Percentiles rank a stretch among this genome's conserved stretches.
Conservation (phyloP, 35 echinoderm and acorn worm genomes). For the Eucidaris tribuloides region DNA sequence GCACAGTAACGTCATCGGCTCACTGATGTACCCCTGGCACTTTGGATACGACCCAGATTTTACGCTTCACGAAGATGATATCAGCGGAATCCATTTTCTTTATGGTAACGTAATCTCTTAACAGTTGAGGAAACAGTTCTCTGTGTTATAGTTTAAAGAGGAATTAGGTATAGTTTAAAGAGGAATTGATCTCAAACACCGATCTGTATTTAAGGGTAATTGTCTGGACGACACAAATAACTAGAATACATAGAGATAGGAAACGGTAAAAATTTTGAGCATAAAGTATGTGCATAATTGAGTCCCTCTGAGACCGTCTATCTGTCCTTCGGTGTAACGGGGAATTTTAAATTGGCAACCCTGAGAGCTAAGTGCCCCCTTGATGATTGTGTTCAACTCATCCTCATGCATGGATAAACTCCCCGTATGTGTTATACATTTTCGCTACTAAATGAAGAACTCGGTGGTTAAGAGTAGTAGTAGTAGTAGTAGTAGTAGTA, state of each 20-base stretch:
- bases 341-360: too few species aligned
- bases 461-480: too few species aligned
- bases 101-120: constrained; percentile 52
- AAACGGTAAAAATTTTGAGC: neutral
- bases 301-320: too few species aligned
- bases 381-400: too few species aligned
- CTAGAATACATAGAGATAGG: neutral
- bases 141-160: neutral
- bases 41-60: constrained; percentile 13
- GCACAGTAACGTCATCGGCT: constrained; percentile 23
- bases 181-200: neutral
- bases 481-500: too few species aligned
- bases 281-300: neutral
- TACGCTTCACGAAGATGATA: constrained; percentile 57
- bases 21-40: constrained; percentile 66
- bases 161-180: neutral
- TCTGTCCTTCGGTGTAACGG: too few species aligned
- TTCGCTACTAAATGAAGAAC: too few species aligned
- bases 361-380: too few species aligned
- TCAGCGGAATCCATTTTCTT: constrained; percentile 43
- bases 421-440: too few species aligned
- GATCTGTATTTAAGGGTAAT: neutral
- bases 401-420: too few species aligned
- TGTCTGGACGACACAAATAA: neutral
- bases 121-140: too few species aligned